A percentile compares a stretch with the other conserved stretches of the same genome.
These are phyloP conservation scores for Haemorhous mexicanus DNA, from an alignment of 2,113 vertebrate species.

Conservation along the genomic window DNA sequence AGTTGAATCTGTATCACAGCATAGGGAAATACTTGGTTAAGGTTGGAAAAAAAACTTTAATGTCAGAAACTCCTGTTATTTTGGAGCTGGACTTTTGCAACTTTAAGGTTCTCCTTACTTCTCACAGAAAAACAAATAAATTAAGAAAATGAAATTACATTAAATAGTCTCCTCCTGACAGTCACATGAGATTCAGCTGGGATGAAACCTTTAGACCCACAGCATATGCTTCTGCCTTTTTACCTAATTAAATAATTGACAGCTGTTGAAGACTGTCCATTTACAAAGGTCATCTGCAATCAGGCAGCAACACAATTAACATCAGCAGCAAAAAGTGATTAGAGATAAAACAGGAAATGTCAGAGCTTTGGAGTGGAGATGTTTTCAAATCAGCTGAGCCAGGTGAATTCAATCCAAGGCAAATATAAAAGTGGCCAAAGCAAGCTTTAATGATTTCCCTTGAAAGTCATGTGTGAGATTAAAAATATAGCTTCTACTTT, in stretches of 20 bases:
- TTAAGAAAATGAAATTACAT: background rate
- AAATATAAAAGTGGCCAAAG: background rate
- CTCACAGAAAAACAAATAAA: background rate
- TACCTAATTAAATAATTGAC: constrained; percentile 20
- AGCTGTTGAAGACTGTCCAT: background rate
- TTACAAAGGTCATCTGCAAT: constrained; percentile 7
- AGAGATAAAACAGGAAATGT: background rate
- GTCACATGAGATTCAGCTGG: background rate
- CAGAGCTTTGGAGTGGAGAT: background rate
- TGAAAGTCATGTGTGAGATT: background rate
- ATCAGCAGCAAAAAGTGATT: background rate
- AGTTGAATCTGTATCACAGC: background rate
- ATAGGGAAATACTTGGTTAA: background rate
- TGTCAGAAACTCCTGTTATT: background rate
- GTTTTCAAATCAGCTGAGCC: background rate
- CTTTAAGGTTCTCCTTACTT: background rate
- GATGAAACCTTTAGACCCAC: background rate
- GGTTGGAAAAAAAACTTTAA: background rate
- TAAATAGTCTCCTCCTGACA: background rate
- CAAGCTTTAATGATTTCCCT: background rate
- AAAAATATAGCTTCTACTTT: background rate
- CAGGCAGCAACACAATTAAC: background rate
- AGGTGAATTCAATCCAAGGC: background rate
- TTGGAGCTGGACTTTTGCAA: background rate
- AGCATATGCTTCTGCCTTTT: background rate